phyloP scores from a whole-genome alignment of 1,140 invertebrate species.

The Olivierus martensii region DNA sequence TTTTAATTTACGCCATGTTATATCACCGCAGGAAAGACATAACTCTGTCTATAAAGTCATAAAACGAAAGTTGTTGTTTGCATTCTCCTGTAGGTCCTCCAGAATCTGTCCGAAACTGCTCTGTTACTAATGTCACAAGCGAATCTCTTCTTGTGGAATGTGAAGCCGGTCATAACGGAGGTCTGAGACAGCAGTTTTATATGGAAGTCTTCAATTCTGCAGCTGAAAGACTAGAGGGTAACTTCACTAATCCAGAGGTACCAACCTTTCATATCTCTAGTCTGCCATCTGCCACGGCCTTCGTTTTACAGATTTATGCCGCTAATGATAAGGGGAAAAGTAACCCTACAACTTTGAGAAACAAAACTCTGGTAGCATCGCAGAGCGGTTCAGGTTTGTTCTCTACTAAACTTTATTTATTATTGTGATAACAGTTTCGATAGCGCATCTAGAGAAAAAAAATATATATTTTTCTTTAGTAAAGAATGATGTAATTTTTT shows the following conservation, averaged over 20 bases:
- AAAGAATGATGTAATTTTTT: too few relatives aligned
- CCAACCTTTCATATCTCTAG: slow-evolving; percentile 48
- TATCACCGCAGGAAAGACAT: background rate
- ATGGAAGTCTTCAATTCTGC: slow-evolving; percentile 53
- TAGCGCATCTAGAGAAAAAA: too few relatives aligned
- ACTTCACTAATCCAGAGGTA: slow-evolving; percentile 32
- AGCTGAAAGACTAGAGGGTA: slow-evolving; percentile 37
- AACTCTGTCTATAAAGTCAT: background rate
- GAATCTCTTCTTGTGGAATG: slow-evolving; percentile 51
- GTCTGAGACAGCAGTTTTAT: slow-evolving; percentile 61
- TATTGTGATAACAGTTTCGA: too few relatives aligned
- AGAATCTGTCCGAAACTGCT: slow-evolving; percentile 20
- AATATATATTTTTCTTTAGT: too few relatives aligned
- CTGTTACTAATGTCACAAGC: slow-evolving; percentile 21
- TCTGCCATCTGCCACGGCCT: slow-evolving; percentile 24
- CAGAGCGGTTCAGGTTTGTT: slow-evolving; percentile 1
- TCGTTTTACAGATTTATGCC: slow-evolving; percentile 44
- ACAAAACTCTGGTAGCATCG: slow-evolving; percentile 14
- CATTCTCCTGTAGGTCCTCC: slow-evolving; percentile 20
- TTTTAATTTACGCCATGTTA: background rate
- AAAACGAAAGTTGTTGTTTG: slow-evolving; percentile 1
- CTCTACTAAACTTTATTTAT: too few relatives aligned
- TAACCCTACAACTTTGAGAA: slow-evolving; percentile 30
- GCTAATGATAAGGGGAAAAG: slow-evolving; percentile 54
- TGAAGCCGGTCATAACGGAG: slow-evolving; percentile 58